Conservation (phyloP, 2,888 invertebrate species). For the Erebia palarica region DNA sequence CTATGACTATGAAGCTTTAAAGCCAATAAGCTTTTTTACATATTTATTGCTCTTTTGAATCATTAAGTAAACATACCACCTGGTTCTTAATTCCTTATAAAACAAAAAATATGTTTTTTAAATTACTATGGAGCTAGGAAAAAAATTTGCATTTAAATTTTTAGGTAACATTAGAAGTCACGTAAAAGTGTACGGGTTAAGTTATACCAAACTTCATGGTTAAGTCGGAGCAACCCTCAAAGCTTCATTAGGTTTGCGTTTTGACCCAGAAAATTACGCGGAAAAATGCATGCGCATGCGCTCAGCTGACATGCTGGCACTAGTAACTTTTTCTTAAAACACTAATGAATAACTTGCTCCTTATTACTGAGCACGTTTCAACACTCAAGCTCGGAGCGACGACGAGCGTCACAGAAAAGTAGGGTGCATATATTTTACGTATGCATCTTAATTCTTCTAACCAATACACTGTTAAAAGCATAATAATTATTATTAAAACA, state of each 20-base stretch:
- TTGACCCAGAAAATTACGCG: slow-evolving; percentile 63
- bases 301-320: slow-evolving; percentile 63
- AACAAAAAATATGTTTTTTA: no score
- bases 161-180: slow-evolving; percentile 9
- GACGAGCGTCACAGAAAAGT: slow-evolving; percentile 28
- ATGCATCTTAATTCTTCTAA: neutral
- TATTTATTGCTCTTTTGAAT: no score
- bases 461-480: no score
- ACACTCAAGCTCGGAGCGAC: slow-evolving; percentile 55
- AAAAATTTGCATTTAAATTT: neutral
- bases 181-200: slow-evolving; percentile 18
- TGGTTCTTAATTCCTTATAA: no score
- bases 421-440: slow-evolving; percentile 9
- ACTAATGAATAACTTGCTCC: slow-evolving; percentile 77
- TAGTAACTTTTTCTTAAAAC: slow-evolving; percentile 79
- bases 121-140: neutral
- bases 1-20: no score
- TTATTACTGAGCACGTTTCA: slow-evolving; percentile 77
- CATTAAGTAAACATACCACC: no score
- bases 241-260: slow-evolving; percentile 34
- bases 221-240: slow-evolving; percentile 19
- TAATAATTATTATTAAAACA: no score
- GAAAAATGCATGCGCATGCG: slow-evolving; percentile 74
- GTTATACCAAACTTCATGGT: slow-evolving; percentile 12
- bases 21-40: no score